A percentile compares a stretch with the other conserved stretches of the same genome.
phyloP scores from a whole-genome alignment of 2,797 vertebrate genomes.

The Squalus acanthias region DNA sequence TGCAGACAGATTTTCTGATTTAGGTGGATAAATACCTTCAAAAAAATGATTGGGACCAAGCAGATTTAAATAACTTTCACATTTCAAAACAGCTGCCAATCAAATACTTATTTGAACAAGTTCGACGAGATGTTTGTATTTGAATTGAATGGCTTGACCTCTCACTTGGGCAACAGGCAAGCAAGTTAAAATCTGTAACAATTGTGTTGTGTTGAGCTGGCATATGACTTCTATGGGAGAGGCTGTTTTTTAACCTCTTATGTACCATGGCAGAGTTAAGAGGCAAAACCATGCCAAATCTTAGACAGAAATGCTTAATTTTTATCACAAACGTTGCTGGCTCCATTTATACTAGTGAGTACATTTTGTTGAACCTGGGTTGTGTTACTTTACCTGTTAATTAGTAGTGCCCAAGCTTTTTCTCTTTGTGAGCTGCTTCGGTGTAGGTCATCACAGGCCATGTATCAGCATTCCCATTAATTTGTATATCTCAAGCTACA shows the following conservation, averaged over 20 bases:
- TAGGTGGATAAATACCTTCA: not conserved
- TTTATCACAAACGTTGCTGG: not conserved
- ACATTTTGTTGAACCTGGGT: not conserved
- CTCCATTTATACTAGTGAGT: not conserved
- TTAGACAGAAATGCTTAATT: not conserved
- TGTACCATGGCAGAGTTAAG: not conserved
- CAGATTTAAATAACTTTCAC: not conserved
- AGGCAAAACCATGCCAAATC: not conserved
- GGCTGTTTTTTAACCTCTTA: not conserved
- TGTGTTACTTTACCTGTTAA: not conserved
- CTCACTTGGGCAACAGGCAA: not conserved
- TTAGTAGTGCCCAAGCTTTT: not conserved
- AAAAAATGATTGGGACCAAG: not conserved
- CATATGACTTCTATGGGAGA: not conserved
- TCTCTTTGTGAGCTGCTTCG: not conserved
- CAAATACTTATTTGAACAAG: not conserved
- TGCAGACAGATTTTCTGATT: not conserved
- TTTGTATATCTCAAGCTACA: not conserved
- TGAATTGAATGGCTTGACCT: not conserved
- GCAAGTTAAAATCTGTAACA: not conserved
- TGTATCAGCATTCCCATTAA: not conserved
- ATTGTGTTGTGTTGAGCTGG: not conserved
- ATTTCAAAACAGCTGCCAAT: not conserved
- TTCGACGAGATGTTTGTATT: not conserved
- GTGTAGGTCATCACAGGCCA: not conserved